Base-by-base conservation (phyloP, 2,113 vertebrate genomes). In the Crocuta crocuta region DNA sequence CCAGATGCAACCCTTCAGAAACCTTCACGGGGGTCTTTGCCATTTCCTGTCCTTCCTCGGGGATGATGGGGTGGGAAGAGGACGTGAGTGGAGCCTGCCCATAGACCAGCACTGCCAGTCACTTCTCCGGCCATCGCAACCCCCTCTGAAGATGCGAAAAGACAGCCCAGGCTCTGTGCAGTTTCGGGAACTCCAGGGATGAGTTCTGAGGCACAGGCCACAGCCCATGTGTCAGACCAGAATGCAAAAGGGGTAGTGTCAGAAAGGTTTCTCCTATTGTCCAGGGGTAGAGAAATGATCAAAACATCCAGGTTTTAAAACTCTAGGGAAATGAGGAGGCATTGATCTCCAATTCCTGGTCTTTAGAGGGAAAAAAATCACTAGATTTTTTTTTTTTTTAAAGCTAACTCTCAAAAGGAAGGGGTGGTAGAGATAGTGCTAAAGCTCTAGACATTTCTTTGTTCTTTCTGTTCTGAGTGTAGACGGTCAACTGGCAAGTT, bases 391-490 rank as follows among this genome's bases (percentile, higher is more conserved):
- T 63, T 63, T 73, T 76, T 78, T 48, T 78, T 48, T 28, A 35
- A 61, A 19, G 35, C 28, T 2, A 63, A 39, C 7, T 87, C 39
- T 78, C 13, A 19, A 53, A 85, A 86, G 31, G 53, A 80, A 50
- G n/a, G 10, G 1, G 4, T 33, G 11, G 6, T 4, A 0, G 10
- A 17, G 21, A 65, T 3, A 55, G 16, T 21, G 80, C 65, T 33
- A 58, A 66, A 45, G 43, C 23, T 12, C n/a, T 28, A 24, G 33
- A 23, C 2, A 10, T 58, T 23, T 73, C 74, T 88, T 80, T 63
- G n/a, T 45, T 97, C 86, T 50, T 82, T 90, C 85, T 65, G 85
- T 82, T 90, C 85, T 65, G 89, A n/a, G 26, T 26, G 19, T 5
- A 8, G 65, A 58, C 7, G 13, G n/a, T 50, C 58, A 81, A 2